Evolutionary conservation across 2,888 invertebrate species (phyloP).

Genomic region (Heliconius ethilla): DNA sequence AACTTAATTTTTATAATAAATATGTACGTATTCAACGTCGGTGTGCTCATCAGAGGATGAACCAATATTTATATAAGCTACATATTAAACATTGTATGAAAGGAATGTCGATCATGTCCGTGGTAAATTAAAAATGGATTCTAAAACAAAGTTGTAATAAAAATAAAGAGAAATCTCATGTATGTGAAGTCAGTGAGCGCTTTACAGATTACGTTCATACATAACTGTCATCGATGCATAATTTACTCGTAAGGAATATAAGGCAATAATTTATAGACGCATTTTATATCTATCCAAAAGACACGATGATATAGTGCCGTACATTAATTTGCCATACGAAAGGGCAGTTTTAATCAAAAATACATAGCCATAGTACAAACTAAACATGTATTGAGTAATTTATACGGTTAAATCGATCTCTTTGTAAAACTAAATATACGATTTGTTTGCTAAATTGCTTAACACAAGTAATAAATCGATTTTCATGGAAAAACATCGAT

Average conservation of each 20-base stretch:
- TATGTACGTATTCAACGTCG: not conserved
- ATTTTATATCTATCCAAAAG: slow-evolving; percentile 40
- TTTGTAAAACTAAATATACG: slow-evolving; percentile 26
- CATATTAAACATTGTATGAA: slow-evolving; percentile 32
- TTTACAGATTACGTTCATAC: slow-evolving; percentile 46
- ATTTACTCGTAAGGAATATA: slow-evolving; percentile 42
- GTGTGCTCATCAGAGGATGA: not conserved
- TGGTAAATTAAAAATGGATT: slow-evolving; percentile 34
- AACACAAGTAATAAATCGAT: slow-evolving; percentile 13
- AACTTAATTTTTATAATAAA: slow-evolving; percentile 20
- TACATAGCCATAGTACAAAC: slow-evolving; percentile 17
- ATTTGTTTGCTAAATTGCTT: slow-evolving; percentile 30
- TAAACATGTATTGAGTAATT: slow-evolving; percentile 27
- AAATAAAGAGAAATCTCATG: slow-evolving; percentile 38
- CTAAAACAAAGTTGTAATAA: slow-evolving; percentile 40
- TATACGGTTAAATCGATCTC: slow-evolving; percentile 19
- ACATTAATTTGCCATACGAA: slow-evolving; percentile 38
- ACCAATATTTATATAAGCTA: slow-evolving; percentile 19
- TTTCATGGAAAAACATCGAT: not conserved
- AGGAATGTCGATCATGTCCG: slow-evolving; percentile 16
- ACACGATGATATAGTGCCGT: slow-evolving; percentile 36
- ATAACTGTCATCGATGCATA: slow-evolving; percentile 45
- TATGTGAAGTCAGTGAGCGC: slow-evolving; percentile 40
- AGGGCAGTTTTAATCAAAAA: slow-evolving; percentile 37
- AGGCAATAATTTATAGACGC: slow-evolving; percentile 40